Evolutionary conservation across 2,113 vertebrate species (phyloP).

Genomic region (Symphodus melops): DNA sequence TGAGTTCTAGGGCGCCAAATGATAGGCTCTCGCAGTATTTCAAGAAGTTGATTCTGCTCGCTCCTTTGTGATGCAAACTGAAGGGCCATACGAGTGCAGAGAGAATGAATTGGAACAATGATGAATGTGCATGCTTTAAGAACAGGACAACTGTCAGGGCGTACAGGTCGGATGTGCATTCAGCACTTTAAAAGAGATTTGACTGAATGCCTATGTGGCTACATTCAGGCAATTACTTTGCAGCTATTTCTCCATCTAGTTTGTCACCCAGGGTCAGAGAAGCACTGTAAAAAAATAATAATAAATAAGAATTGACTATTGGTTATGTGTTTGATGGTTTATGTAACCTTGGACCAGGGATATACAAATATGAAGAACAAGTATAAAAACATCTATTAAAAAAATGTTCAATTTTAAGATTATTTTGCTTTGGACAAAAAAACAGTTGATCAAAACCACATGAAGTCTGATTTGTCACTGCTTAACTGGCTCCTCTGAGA

Average conservation of each 20-base stretch:
- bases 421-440: not conserved
- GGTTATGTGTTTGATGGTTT: slow-evolving; percentile 7
- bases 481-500: not conserved
- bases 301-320: slow-evolving; percentile 3
- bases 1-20: slow-evolving; percentile 39
- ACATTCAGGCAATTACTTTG: not conserved
- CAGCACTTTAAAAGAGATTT: slow-evolving; percentile 32
- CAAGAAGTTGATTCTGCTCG: slow-evolving; percentile 36
- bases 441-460: not conserved
- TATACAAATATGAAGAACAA: not conserved
- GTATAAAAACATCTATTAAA: not conserved
- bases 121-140: slow-evolving; percentile 53
- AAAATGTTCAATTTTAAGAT: slow-evolving; percentile 4
- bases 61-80: slow-evolving; percentile 71
- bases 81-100: slow-evolving; percentile 38
- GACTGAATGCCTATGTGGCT: slow-evolving; percentile 19
- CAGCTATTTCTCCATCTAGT: slow-evolving; percentile 20
- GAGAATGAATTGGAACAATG: slow-evolving; percentile 64
- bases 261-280: slow-evolving; percentile 33
- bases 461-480: not conserved
- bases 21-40: slow-evolving; percentile 46
- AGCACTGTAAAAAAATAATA: slow-evolving; percentile 19
- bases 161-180: slow-evolving; percentile 20
- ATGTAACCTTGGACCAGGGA: not conserved
- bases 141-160: slow-evolving; percentile 66